These are phyloP conservation scores for Melanocharis versteri DNA, from an alignment of 2,113 vertebrate species.

Conservation along the genomic window DNA sequence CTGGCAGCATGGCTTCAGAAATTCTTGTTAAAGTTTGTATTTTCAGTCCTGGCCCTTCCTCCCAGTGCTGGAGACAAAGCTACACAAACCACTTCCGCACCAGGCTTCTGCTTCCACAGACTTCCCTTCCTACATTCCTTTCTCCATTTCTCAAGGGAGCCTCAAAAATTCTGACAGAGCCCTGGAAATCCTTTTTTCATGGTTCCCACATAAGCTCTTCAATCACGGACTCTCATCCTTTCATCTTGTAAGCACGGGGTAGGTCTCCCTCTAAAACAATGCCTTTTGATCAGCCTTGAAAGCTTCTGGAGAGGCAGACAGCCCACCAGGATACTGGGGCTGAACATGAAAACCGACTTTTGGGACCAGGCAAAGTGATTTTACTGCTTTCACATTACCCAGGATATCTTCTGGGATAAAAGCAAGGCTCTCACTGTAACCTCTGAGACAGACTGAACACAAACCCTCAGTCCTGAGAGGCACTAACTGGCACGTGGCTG, in stretches of 20 bases:
- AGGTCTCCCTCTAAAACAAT: constrained; percentile 1
- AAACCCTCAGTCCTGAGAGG: neutral
- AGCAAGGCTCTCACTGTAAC: neutral
- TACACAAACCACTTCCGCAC: neutral
- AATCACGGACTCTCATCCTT: neutral
- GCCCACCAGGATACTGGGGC: neutral
- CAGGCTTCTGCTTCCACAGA: neutral
- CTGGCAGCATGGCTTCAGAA: neutral
- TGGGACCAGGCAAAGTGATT: neutral
- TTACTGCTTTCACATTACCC: neutral
- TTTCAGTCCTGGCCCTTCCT: neutral
- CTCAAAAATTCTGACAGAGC: neutral
- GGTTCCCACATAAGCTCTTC: neutral
- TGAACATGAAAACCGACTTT: neutral
- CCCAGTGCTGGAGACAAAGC: neutral
- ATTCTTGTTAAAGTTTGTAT: neutral
- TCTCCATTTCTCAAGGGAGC: neutral
- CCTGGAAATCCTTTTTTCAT: constrained; percentile 14
- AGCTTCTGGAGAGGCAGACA: neutral
- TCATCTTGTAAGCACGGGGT: neutral
- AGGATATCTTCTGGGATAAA: neutral
- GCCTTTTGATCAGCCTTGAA: constrained; percentile 29
- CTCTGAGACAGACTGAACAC: neutral
- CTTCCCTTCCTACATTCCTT: neutral
- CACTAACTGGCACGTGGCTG: neutral